A percentile compares a stretch with the other conserved stretches of the same genome.
Conservation (phyloP, 1,140 invertebrate genomes). For the Drosophila insularis region DNA sequence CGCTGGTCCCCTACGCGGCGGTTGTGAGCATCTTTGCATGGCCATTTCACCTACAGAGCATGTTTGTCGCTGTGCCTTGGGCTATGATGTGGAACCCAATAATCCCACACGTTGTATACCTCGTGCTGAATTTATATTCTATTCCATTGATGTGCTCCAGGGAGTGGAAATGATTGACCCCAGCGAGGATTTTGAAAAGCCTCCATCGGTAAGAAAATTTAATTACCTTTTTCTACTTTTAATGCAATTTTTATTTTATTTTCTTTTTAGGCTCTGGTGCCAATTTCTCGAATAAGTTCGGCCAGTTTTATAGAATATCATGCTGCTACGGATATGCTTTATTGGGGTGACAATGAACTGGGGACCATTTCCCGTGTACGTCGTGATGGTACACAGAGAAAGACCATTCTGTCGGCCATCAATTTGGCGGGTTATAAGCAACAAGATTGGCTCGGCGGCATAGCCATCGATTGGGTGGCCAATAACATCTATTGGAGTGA, state of each 20-base stretch:
- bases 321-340: slow-evolving; percentile 87
- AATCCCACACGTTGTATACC: slow-evolving; percentile 83
- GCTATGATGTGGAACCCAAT: slow-evolving; percentile 85
- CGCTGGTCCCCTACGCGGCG: slow-evolving; percentile 84
- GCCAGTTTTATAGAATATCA: slow-evolving; percentile 91
- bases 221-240: background rate
- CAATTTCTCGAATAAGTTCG: slow-evolving; percentile 89
- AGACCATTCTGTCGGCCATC: slow-evolving; percentile 84
- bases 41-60: slow-evolving; percentile 84
- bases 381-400: slow-evolving; percentile 89
- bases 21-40: slow-evolving; percentile 91
- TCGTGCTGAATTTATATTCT: slow-evolving; percentile 88
- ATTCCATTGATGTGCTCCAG: slow-evolving; percentile 90
- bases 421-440: slow-evolving; percentile 83
- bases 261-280: slow-evolving; percentile 85
- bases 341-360: slow-evolving; percentile 91
- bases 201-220: slow-evolving; percentile 43
- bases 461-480: slow-evolving; percentile 94
- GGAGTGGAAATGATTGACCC: slow-evolving; percentile 85
- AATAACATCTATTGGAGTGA: slow-evolving; percentile 96
- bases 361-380: slow-evolving; percentile 89
- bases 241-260: background rate
- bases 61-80: slow-evolving; percentile 90
- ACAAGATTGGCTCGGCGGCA: slow-evolving; percentile 80
- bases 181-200: slow-evolving; percentile 49